Evolutionary conservation across 2,113 vertebrate species (phyloP), one percentile per base, ranked within the genome.

Genomic region (Antennarius striatus): DNA sequence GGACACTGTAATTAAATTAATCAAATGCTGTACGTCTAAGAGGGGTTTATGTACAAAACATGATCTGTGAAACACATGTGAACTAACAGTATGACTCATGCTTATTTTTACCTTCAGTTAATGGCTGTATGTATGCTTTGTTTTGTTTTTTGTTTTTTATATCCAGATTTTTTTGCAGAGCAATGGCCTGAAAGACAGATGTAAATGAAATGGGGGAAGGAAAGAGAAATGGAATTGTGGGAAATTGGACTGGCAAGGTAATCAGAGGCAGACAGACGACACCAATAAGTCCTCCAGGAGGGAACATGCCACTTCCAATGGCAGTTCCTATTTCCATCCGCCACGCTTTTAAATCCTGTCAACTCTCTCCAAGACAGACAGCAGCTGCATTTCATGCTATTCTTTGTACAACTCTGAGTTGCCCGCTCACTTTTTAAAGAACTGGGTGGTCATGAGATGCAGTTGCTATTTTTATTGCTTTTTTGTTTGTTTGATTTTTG

Each of bases 281-380:
- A 80, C 73, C 77, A 77, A 85, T 87, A 82, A 83, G 74, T 84
- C 74, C 83, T 87, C 42, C 58, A 80, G 86, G 79, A 81, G 67
- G 65, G 73, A 83, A 68, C 62, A 36, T 36, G 32, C 32, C 32
- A 36, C 32, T 36, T 36, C 32, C 4, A 36, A 36, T 71, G 68
- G 75, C 56, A 80, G 78, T 75, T 89, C 84, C 77, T 84, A 86
- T 84, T 87, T 88, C 79, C 70, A 82, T 91, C 89, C 60, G 84
- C 77, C 88, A 86, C 66, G 62, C 84, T 87, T 75, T 75, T 79
- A 90, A 91, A 92, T 90, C 90, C 71, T 90, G 86, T 90, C 87
- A 91, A 70, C 70, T 85, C 54, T 6, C 86, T 84, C 80, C 81
- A 49, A 87, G 69, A 81, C 58, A 77, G 84, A 90, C 89, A 90